Percentiles rank a stretch among this genome's conserved stretches.
phyloP scores from a whole-genome alignment of 2,113 vertebrate genomes.

The Chaenocephalus aceratus region DNA sequence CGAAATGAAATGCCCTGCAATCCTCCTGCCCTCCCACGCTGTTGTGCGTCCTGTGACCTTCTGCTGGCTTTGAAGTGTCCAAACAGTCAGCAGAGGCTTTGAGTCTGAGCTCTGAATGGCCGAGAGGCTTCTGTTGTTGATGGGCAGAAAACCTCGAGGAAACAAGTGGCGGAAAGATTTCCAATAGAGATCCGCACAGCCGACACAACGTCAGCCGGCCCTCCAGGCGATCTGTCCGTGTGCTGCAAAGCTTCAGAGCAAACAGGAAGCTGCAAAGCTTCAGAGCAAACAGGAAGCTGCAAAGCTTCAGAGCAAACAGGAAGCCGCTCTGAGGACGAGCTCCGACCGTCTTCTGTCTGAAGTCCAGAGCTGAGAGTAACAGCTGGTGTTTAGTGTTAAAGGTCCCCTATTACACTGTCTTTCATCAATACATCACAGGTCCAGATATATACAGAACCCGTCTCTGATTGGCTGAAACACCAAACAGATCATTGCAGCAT shows the following conservation, averaged over 20 bases:
- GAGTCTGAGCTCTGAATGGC: conserved; percentile 42
- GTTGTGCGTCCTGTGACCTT: conserved; percentile 25
- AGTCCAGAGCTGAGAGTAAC: neutral
- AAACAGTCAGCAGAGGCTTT: conserved; percentile 25
- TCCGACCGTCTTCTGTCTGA: conserved; percentile 24
- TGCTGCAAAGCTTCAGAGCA: conserved; percentile 60
- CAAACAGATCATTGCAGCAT: too few relatives aligned
- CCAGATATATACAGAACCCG: too few relatives aligned
- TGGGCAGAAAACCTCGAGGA: conserved; percentile 67
- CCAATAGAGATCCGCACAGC: conserved; percentile 74
- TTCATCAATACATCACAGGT: too few relatives aligned
- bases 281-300: too few relatives aligned
- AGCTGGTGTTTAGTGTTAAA: too few relatives aligned
- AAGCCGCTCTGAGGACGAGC: conserved; percentile 28
- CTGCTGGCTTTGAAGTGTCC: conserved; percentile 30
- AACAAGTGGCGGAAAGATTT: conserved; percentile 76
- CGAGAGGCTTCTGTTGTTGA: conserved; percentile 55
- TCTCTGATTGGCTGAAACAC: too few relatives aligned
- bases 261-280: too few relatives aligned
- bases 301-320: too few relatives aligned
- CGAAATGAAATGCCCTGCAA: neutral
- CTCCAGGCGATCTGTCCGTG: conserved; percentile 62
- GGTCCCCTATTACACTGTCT: too few relatives aligned
- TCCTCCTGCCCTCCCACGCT: neutral
- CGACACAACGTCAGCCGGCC: conserved; percentile 64